These are phyloP conservation scores for Fopius arisanus DNA, from an alignment of 1,140 invertebrate species.

Conservation along the genomic window DNA sequence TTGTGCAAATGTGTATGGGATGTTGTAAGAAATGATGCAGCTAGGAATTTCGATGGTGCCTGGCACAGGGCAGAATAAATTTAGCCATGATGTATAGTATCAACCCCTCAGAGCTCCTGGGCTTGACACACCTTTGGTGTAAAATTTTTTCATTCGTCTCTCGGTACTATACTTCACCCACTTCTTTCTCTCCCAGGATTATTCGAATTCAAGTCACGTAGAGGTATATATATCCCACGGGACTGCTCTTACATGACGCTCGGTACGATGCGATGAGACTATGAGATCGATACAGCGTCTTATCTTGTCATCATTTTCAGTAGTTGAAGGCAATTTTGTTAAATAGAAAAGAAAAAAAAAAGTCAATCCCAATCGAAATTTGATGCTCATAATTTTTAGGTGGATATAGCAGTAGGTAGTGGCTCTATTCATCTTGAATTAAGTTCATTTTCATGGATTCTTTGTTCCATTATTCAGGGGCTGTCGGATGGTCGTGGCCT, in stretches of 20 bases:
- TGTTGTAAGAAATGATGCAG: too few relatives aligned
- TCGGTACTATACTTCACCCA: not conserved
- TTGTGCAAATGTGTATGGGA: too few relatives aligned
- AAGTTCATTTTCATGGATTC: not conserved
- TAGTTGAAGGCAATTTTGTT: not conserved
- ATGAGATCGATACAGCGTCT: constrained; percentile 26
- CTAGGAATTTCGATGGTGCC: too few relatives aligned
- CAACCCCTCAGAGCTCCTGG: not conserved
- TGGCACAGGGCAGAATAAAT: not conserved
- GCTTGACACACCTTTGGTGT: not conserved
- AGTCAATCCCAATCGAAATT: not conserved
- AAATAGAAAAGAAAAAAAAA: not conserved
- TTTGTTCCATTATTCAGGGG: not conserved
- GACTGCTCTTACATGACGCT: constrained; percentile 23
- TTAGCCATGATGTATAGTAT: not conserved
- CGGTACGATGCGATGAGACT: constrained; percentile 2
- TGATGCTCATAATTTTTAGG: not conserved
- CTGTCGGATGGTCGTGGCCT: not conserved
- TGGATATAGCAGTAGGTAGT: not conserved
- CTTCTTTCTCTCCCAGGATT: not conserved
- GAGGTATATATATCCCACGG: not conserved
- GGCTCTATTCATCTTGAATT: not conserved
- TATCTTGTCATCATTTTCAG: constrained; percentile 29
- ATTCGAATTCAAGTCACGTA: constrained; percentile 27
- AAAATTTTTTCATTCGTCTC: not conserved